Conservation (phyloP, 2,888 invertebrate genomes). For the Eupeodes luniger region DNA sequence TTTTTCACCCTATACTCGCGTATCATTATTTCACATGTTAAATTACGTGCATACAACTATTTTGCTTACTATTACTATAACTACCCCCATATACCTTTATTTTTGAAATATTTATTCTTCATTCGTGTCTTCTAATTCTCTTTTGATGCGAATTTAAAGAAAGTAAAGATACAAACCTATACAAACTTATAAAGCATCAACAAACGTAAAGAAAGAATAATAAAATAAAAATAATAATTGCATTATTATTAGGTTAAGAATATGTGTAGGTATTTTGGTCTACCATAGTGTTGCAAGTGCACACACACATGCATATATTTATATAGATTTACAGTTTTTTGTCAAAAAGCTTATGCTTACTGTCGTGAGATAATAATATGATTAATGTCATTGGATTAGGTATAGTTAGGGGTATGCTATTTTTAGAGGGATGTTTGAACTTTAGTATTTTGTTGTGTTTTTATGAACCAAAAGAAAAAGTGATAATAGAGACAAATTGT, state of each 20-base stretch:
- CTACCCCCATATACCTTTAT: no score
- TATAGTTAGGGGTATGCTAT: background rate
- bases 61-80: background rate
- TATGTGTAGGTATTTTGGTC: no score
- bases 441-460: no score
- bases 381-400: no score
- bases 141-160: background rate
- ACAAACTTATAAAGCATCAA: background rate
- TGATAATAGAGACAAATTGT: no score
- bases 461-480: no score
- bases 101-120: no score
- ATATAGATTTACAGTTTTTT: no score
- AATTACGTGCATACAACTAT: background rate
- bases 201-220: background rate
- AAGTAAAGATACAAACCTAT: background rate
- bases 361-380: background rate
- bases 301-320: no score
- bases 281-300: no score
- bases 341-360: background rate
- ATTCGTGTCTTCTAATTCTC: background rate
- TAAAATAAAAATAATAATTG: background rate
- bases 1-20: background rate
- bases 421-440: conserved; percentile 49
- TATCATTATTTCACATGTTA: conserved; percentile 14
- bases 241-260: no score